Evolutionary conservation across 1,140 invertebrate genomes (phyloP).

Genomic region (Globodera ellingtonae): DNA sequence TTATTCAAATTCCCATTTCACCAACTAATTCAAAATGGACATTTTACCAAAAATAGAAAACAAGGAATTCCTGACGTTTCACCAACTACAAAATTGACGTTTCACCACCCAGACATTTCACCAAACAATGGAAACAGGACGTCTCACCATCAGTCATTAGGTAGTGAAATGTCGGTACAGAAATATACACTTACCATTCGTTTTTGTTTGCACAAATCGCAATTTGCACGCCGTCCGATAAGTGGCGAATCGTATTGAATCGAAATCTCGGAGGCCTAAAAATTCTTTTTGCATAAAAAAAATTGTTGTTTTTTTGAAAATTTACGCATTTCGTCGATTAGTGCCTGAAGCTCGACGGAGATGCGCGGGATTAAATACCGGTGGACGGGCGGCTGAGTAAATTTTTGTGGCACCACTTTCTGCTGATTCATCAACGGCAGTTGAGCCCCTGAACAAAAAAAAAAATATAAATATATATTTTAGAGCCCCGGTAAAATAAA

Average conservation of each 20-base stretch:
- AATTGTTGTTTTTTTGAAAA: neutral
- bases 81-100: too few species aligned
- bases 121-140: too few species aligned
- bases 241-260: slow-evolving; percentile 91
- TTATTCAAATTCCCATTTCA: neutral
- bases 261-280: slow-evolving; percentile 83
- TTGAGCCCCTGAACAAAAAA: neutral
- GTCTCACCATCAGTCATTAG: too few species aligned
- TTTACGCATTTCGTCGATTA: slow-evolving; percentile 64
- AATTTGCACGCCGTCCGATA: slow-evolving; percentile 95
- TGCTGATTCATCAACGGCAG: slow-evolving; percentile 1
- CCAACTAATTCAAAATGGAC: too few species aligned
- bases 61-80: too few species aligned
- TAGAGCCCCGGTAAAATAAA: neutral
- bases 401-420: slow-evolving; percentile 2
- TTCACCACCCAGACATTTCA: too few species aligned
- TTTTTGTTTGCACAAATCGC: slow-evolving; percentile 93
- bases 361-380: slow-evolving; percentile 7
- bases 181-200: slow-evolving; percentile 72
- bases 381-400: neutral
- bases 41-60: too few species aligned
- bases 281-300: slow-evolving; percentile 28
- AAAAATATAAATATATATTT: neutral
- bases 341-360: slow-evolving; percentile 50
- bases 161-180: too few species aligned